These are phyloP conservation scores for Dinoponera quadriceps DNA, from an alignment of 1,140 invertebrate genomes.

Conservation along the genomic window DNA sequence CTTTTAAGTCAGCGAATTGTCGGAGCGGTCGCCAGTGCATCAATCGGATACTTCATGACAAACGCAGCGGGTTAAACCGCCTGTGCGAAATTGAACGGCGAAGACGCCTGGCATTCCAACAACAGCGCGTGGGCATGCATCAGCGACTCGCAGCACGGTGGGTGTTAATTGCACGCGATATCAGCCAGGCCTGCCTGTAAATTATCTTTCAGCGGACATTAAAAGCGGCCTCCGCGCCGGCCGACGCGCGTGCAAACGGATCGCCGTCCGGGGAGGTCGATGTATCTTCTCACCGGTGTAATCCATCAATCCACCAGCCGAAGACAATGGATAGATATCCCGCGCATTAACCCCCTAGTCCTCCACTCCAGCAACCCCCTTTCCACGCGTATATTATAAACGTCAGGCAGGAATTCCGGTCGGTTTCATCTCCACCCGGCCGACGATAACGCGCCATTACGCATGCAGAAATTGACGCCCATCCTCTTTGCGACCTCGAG, in stretches of 20 bases:
- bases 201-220: conserved; percentile 55
- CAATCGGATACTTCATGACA: not conserved
- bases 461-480: not conserved
- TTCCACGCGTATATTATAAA: conserved; percentile 14
- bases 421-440: not conserved
- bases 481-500: not conserved
- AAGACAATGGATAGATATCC: conserved; percentile 53
- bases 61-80: not conserved
- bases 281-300: conserved; percentile 40
- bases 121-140: not conserved
- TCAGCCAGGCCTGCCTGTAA: conserved; percentile 33
- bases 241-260: conserved; percentile 4
- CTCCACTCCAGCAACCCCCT: not conserved
- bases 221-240: conserved; percentile 17
- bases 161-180: conserved; percentile 52
- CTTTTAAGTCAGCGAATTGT: not conserved
- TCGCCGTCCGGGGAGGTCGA: conserved; percentile 19
- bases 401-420: conserved; percentile 7
- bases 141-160: not conserved
- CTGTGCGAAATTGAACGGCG: conserved; percentile 27
- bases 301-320: conserved; percentile 43
- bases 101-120: conserved; percentile 16
- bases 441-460: conserved; percentile 1
- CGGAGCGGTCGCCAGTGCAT: not conserved
- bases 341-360: conserved; percentile 8